Evolutionary conservation across 2,797 vertebrate species (phyloP).

Genomic region (Buphagus erythrorhynchus): DNA sequence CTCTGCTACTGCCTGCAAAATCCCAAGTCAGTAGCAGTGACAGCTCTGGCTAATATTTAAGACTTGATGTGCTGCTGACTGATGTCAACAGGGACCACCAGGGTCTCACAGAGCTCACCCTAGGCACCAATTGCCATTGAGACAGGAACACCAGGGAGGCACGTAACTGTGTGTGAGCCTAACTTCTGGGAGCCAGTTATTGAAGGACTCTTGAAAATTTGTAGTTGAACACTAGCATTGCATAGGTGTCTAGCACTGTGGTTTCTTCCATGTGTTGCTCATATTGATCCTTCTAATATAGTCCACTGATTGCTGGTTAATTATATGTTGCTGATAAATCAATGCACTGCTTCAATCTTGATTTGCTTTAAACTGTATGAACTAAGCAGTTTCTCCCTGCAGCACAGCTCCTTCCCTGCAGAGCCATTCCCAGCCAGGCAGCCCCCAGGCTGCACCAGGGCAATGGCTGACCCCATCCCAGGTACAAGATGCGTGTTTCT

Average conservation of each 20-base stretch:
- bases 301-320: slow-evolving; percentile 36
- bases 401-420: not conserved
- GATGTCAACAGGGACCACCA: not conserved
- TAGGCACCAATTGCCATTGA: not conserved
- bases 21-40: not conserved
- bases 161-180: not conserved
- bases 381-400: not conserved
- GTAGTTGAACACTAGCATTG: not conserved
- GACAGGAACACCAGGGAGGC: not conserved
- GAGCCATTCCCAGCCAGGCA: not conserved
- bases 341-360: not conserved
- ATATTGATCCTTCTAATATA: not conserved
- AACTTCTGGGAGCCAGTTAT: not conserved
- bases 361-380: not conserved
- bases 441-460: not conserved
- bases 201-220: not conserved
- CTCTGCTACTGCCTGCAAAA: not conserved
- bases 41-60: not conserved
- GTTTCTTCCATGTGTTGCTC: not conserved
- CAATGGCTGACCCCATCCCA: not conserved
- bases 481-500: not conserved
- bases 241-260: not conserved
- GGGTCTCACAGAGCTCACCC: rapidly evolving
- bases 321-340: slow-evolving; percentile 11
- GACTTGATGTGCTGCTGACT: not conserved